Evolutionary conservation across 2,797 vertebrate species (phyloP), one percentile per base, ranked within the genome.

Genomic region (Scolopax bukidnonensis): DNA sequence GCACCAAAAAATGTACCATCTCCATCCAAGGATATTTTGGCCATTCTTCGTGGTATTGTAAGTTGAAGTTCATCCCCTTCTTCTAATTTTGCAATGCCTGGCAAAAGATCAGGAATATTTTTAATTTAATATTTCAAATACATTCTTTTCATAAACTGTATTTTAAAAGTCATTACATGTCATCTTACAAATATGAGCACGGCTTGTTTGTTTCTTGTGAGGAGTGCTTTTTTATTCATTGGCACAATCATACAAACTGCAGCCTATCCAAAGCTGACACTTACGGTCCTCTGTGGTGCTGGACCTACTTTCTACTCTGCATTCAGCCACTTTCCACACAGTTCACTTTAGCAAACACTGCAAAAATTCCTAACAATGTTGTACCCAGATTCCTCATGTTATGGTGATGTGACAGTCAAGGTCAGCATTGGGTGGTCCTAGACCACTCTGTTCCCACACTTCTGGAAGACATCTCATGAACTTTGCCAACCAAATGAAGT

Each of bases 11-110:
- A 99, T 43, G 99, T 99, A 91, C 98, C 98, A 14, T 99, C 99
- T 86, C 99, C 99, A n/a, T 98, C 98, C 94, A 98, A 97, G 41
- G 98, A 99, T 93, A 99, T 98, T 48, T 98, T 98, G 56, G 99
- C 99, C 24, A 98, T 96, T 28, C 98, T 87, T 5, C 99, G 98
- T 20, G 99, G 99, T 92, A 99, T 99, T 69, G 99, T 98, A 80
- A 99, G 98, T 90, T 99, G 99, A 97, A 99, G 97, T 67, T 98
- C 98, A 93, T 99, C 99, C 7, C 99, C 99, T 84, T 96, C 97
- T 94, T 99, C 99, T 96, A 99, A 98, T 97, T 99, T 99, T 40
- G 98, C 99, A 69, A 99, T 97, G 81, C 99, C 99, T 99, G 97
- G 25, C 48, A 93, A 96, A 93, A 96, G 36, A 93, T 96, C 86